A percentile compares a stretch with the other conserved stretches of the same genome.
phyloP scores from a whole-genome alignment of 1,140 invertebrate genomes.

The Holotrichia oblita region DNA sequence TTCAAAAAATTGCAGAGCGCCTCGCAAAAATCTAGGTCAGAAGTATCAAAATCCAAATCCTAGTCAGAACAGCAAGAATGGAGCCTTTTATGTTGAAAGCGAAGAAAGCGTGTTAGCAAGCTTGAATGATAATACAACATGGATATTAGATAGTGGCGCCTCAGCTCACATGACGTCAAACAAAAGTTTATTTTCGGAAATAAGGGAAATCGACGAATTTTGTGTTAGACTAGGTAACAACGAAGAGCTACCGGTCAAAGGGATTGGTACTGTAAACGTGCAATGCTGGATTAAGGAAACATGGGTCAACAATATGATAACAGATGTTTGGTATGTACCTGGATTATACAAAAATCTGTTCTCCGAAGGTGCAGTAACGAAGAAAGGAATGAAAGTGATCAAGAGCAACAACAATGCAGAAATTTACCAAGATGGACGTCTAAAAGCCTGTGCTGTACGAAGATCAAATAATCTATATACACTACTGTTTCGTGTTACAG shows the following conservation, averaged over 20 bases:
- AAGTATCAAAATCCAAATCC: neutral
- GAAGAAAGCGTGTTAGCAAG: neutral
- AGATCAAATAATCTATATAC: neutral
- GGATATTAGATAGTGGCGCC: neutral
- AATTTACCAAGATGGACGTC: no score
- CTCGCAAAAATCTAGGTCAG: neutral
- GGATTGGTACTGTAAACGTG: no score
- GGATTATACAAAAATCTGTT: no score
- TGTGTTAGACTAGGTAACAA: neutral
- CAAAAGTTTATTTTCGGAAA: neutral
- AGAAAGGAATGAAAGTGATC: no score
- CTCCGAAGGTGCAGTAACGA: no score
- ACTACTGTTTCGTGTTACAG: neutral
- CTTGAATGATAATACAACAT: neutral
- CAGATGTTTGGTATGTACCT: no score
- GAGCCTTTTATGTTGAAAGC: no score
- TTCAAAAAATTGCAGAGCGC: conserved; percentile 46
- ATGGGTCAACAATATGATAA: no score
- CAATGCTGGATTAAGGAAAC: no score
- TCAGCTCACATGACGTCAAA: neutral
- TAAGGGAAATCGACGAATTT: neutral
- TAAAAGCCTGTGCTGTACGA: neutral
- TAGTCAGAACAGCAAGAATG: no score
- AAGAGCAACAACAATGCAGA: no score
- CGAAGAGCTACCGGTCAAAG: neutral